Conservation (phyloP, 2,888 invertebrate genomes). For the Heteromyza rotundicornis region DNA sequence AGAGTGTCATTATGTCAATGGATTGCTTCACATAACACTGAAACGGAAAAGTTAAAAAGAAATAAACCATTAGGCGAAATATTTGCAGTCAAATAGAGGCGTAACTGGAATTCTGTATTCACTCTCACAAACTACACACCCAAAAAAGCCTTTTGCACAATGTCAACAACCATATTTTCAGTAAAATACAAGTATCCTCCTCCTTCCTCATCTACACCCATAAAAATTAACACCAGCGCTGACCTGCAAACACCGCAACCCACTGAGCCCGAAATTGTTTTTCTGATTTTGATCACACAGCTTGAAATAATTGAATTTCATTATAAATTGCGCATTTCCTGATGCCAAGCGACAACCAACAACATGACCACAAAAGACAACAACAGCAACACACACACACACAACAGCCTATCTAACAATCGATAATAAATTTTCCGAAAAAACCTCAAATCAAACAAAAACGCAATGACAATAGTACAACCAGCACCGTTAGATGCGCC, state of each 20-base stretch:
- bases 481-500: neutral
- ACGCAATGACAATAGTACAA: neutral
- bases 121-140: too few species aligned
- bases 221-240: too few species aligned
- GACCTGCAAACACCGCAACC: neutral
- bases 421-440: neutral
- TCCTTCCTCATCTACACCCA: too few species aligned
- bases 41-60: too few species aligned
- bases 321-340: conserved; percentile 4
- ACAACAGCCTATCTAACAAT: neutral
- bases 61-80: too few species aligned
- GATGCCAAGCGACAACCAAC: neutral
- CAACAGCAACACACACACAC: neutral
- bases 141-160: too few species aligned
- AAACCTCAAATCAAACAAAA: neutral
- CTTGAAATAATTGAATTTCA: neutral
- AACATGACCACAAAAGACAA: neutral
- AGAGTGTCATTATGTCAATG: too few species aligned
- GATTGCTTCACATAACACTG: too few species aligned
- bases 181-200: too few species aligned
- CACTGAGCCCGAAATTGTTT: neutral
- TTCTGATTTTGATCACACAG: neutral
- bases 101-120: too few species aligned
- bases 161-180: too few species aligned
- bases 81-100: too few species aligned